Evolutionary conservation across 2,888 invertebrate genomes (phyloP).

Genomic region (Tyria jacobaeae): DNA sequence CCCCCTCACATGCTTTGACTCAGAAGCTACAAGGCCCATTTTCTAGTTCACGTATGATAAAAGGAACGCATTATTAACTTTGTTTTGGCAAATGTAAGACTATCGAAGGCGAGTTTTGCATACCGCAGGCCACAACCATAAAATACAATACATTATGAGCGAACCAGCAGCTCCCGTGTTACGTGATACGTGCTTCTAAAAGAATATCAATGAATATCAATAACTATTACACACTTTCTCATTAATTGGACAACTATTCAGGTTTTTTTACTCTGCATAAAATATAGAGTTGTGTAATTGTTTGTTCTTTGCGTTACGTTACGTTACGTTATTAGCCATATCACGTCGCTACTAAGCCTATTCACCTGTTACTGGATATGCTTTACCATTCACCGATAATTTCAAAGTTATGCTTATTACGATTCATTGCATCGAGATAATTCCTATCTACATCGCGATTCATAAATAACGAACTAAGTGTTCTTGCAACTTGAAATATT

Average conservation of each 20-base stretch:
- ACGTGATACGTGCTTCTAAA: slow-evolving; percentile 72
- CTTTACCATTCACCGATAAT: slow-evolving; percentile 11
- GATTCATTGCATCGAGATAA: slow-evolving; percentile 35
- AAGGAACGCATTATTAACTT: slow-evolving; percentile 59
- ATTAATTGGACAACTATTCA: slow-evolving; percentile 60
- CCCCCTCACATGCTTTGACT: slow-evolving; percentile 27
- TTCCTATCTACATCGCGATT: slow-evolving; percentile 28
- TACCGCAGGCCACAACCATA: slow-evolving; percentile 79
- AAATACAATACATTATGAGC: slow-evolving; percentile 81
- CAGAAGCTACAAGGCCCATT: slow-evolving; percentile 47
- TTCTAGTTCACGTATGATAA: slow-evolving; percentile 38
- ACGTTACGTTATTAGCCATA: slow-evolving; percentile 18
- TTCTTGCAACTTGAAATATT: slow-evolving; percentile 23
- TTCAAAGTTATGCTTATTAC: slow-evolving; percentile 25
- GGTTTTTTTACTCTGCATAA: slow-evolving; percentile 48
- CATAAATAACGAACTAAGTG: slow-evolving; percentile 23
- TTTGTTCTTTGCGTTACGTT: slow-evolving; percentile 26
- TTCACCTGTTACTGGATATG: slow-evolving; percentile 6
- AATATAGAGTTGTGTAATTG: slow-evolving; percentile 37
- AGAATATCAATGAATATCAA: slow-evolving; percentile 68
- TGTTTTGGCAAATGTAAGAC: slow-evolving; percentile 69
- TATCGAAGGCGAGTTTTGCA: slow-evolving; percentile 81
- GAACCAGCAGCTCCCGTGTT: slow-evolving; percentile 75
- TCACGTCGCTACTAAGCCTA: slow-evolving; percentile 8
- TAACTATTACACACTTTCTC: slow-evolving; percentile 63